phyloP scores from a whole-genome alignment of 2,888 invertebrate genomes.

The Clistopyga incitator region DNA sequence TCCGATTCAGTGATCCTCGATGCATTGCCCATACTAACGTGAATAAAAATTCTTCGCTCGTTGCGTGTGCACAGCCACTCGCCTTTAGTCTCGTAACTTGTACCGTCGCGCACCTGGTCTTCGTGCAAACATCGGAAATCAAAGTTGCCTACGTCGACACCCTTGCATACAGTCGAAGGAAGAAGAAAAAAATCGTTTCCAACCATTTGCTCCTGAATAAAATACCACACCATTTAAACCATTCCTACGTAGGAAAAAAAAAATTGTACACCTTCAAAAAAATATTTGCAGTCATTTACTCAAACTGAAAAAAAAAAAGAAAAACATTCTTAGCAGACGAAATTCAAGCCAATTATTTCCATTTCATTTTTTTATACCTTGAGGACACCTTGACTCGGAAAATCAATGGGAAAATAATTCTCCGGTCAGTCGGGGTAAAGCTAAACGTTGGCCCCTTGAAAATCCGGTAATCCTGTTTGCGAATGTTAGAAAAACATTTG shows the following conservation, averaged over 20 bases:
- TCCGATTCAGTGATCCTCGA: constrained; percentile 63
- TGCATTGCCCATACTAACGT: constrained; percentile 37
- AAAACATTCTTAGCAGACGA: too few species aligned
- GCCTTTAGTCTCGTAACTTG: constrained; percentile 55
- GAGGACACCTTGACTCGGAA: background rate
- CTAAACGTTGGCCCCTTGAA: background rate
- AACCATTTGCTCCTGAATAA: background rate
- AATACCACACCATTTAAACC: background rate
- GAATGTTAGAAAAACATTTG: constrained; percentile 59
- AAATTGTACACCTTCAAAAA: too few species aligned
- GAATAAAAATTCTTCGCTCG: constrained; percentile 62
- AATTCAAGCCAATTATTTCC: too few species aligned
- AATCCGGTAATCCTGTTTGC: constrained; percentile 44
- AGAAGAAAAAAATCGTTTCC: constrained; percentile 8
- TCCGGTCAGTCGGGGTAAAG: background rate
- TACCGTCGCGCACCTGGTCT: constrained; percentile 61
- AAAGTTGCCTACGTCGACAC: constrained; percentile 26
- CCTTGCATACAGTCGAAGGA: background rate
- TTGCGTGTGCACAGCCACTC: constrained; percentile 12
- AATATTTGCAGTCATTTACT: too few species aligned
- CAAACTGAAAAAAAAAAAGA: too few species aligned
- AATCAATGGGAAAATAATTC: background rate
- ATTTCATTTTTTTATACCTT: too few species aligned
- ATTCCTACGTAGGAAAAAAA: background rate
- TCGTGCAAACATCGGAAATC: constrained; percentile 58